Evolutionary conservation across 2,888 invertebrate species (phyloP).

Genomic region (Leptopilina syphax): DNA sequence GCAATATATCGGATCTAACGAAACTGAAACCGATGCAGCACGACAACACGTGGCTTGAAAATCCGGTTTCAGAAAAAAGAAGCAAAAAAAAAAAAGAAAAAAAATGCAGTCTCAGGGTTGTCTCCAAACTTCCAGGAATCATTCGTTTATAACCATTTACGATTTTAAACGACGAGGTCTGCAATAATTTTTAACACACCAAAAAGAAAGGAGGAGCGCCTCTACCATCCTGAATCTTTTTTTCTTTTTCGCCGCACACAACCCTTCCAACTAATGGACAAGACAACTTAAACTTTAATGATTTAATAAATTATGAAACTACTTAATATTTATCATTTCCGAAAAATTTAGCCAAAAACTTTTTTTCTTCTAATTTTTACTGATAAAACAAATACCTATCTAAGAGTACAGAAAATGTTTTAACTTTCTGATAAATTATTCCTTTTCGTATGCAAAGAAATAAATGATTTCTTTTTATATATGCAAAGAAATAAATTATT

Average conservation of each 20-base stretch:
- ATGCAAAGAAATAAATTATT: too few species aligned
- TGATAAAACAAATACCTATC: too few species aligned
- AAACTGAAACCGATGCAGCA: slow-evolving; percentile 46
- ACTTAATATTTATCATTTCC: background rate
- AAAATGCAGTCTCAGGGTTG: slow-evolving; percentile 46
- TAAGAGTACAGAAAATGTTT: too few species aligned
- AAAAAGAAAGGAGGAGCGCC: background rate
- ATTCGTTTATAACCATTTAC: slow-evolving; percentile 61
- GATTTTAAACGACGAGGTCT: slow-evolving; percentile 29
- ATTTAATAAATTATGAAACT: background rate
- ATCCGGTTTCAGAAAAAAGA: slow-evolving; percentile 68
- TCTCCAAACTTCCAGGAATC: slow-evolving; percentile 51
- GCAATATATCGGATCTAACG: slow-evolving; percentile 59
- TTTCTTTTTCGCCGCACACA: too few species aligned
- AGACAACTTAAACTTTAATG: background rate
- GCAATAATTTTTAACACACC: slow-evolving; percentile 1
- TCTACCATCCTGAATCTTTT: background rate
- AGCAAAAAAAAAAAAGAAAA: slow-evolving; percentile 42
- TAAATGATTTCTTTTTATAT: too few species aligned
- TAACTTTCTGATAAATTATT: too few species aligned
- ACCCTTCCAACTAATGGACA: background rate
- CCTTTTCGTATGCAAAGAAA: too few species aligned
- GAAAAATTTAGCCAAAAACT: background rate
- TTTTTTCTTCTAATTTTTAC: too few species aligned
- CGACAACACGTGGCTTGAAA: slow-evolving; percentile 59